Evolutionary conservation across 2,797 vertebrate genomes (phyloP), one percentile per base, ranked within the genome.

Genomic region (Buceros bicornis): DNA sequence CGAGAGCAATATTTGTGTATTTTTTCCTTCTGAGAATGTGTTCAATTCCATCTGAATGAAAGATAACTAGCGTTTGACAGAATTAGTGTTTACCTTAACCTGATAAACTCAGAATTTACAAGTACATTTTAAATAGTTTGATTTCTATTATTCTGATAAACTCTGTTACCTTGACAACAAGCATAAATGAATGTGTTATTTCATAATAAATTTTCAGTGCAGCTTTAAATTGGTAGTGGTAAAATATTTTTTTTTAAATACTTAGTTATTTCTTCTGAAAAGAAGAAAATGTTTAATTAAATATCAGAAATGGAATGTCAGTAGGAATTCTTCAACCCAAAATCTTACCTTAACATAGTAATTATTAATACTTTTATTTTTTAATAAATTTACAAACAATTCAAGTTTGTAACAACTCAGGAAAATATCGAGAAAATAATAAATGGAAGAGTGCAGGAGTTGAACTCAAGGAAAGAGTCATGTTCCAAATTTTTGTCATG

Each of bases 141-240:
- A 83, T 91, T 94, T 80, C 37, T 89, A 13, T 61, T 78, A 45
- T 87, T 95, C 69, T 65, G 64, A 76, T 89, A 82, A 96, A 90
- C 56, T 53, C 74, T 88, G 71, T 96, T 93, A 81, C 90, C 82
- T 66, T 96, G 86, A 82, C 70, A 93, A 85, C 67, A 88, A 84
- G 21, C 71, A 91, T 35, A 95, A 94, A 57, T 90, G 24, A 73
- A 87, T 69, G 42, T 0, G 1, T 43, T 94, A 87, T 45, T 71
- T 78, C 58, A 81, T n/a, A 25, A 88, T 54, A 64, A 74, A 72
- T 86, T 74, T 82, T 72, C 20, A 89, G 42, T 50, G 62, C 22
- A 82, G 16, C 79, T 94, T 69, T 69, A 87, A 94, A 79, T 65
- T 73, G 13, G 25, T 35, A 73, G 82, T 61, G 29, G 25, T 93